Percentiles rank a stretch among this genome's conserved stretches.
Conservation (phyloP, 2,797 vertebrate genomes). For the Zalophus californianus region DNA sequence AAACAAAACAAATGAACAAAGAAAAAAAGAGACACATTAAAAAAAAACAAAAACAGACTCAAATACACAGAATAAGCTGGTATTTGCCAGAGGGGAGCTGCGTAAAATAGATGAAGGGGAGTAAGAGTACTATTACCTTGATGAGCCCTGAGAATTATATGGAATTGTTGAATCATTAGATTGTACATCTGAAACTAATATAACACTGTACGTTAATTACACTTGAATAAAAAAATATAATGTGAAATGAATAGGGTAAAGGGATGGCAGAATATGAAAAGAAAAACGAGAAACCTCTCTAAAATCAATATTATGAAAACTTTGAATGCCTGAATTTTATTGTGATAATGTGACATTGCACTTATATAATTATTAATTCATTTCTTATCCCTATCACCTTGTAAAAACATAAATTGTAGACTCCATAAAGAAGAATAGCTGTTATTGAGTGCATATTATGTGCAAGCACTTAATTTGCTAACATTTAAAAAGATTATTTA, state of each 20-base stretch:
- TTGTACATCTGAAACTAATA: neutral
- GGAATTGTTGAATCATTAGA: neutral
- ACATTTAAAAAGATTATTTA: neutral
- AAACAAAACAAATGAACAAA: neutral
- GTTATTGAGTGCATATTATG: neutral
- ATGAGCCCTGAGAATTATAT: neutral
- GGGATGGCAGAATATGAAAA: slow-evolving; percentile 27
- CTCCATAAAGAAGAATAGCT: neutral
- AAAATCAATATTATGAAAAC: slow-evolving; percentile 24
- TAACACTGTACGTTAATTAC: neutral
- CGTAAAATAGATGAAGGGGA: neutral
- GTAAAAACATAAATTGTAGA: neutral
- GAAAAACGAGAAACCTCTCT: neutral
- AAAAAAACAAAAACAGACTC: neutral
- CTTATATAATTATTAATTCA: slow-evolving; percentile 21
- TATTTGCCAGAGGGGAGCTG: neutral
- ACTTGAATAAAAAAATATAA: neutral
- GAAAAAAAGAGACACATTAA: neutral
- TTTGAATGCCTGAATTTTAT: slow-evolving; percentile 19
- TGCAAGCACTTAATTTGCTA: slow-evolving; percentile 41
- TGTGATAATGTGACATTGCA: neutral
- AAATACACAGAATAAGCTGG: neutral
- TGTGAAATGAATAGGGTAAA: neutral
- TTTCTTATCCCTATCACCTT: neutral
- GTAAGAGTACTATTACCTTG: neutral